These are phyloP conservation scores for Thysanoteuthis rhombus DNA, from an alignment of 2,888 invertebrate genomes.

Conservation along the genomic window DNA sequence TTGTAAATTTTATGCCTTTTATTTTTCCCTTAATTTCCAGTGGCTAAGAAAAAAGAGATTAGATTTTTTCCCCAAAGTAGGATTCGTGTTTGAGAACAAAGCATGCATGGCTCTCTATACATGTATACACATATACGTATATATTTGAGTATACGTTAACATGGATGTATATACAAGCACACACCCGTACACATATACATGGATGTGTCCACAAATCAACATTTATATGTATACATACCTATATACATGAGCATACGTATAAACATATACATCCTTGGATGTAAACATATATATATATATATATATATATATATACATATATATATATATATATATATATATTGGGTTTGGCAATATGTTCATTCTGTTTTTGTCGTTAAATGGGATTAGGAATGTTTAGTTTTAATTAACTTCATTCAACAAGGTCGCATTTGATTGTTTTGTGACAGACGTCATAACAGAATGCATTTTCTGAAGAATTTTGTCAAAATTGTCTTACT, in stretches of 20 bases:
- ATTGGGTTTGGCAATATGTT: neutral
- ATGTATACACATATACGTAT: neutral
- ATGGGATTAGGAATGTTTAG: no score
- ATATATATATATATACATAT: neutral
- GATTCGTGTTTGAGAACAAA: neutral
- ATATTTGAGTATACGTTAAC: neutral
- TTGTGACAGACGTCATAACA: no score
- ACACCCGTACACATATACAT: neutral
- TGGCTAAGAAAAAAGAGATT: neutral
- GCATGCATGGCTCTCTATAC: neutral
- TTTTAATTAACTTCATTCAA: no score
- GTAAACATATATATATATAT: neutral
- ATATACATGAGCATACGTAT: neutral
- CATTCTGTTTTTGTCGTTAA: no score
- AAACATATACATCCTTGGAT: neutral
- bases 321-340: neutral
- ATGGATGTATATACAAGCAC: neutral
- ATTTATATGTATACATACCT: neutral
- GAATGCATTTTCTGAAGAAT: no score
- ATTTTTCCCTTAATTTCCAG: neutral
- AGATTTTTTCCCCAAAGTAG: neutral
- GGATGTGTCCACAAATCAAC: neutral
- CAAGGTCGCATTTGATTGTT: no score
- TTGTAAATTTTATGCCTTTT: neutral
- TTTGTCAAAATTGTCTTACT: no score